phyloP scores from a whole-genome alignment of 2,113 vertebrate species.

The Narcine bancroftii region DNA sequence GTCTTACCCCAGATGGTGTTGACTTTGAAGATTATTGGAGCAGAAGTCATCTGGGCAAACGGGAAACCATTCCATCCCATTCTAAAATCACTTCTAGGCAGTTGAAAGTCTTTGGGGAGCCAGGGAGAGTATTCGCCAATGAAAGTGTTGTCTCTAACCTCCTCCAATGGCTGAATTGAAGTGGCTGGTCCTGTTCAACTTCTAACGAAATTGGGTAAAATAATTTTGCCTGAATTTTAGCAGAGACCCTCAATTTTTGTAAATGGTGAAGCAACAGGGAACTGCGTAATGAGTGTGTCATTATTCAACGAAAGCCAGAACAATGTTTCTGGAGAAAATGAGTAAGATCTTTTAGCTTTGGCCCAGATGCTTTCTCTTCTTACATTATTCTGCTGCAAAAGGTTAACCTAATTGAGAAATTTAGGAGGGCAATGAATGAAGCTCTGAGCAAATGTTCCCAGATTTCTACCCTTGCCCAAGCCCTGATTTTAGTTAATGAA shows the following conservation, averaged over 20 bases:
- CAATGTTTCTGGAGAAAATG: background rate
- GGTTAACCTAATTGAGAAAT: background rate
- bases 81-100: too few relatives aligned
- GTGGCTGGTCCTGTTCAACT: too few relatives aligned
- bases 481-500: background rate
- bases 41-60: too few relatives aligned
- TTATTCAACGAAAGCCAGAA: background rate
- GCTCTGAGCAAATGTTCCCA: background rate
- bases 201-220: background rate
- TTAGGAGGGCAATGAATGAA: background rate
- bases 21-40: too few relatives aligned
- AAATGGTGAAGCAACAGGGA: background rate
- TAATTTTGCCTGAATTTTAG: background rate
- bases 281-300: background rate
- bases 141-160: too few relatives aligned
- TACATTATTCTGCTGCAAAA: background rate
- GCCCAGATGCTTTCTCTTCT: background rate
- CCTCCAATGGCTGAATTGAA: too few relatives aligned
- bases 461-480: background rate
- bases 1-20: too few relatives aligned
- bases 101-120: too few relatives aligned
- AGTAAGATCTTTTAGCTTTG: background rate
- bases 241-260: background rate
- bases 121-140: too few relatives aligned
- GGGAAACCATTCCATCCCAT: too few relatives aligned